Evolutionary conservation across 2,888 invertebrate species (phyloP).

Genomic region (Notodonta ziczac): DNA sequence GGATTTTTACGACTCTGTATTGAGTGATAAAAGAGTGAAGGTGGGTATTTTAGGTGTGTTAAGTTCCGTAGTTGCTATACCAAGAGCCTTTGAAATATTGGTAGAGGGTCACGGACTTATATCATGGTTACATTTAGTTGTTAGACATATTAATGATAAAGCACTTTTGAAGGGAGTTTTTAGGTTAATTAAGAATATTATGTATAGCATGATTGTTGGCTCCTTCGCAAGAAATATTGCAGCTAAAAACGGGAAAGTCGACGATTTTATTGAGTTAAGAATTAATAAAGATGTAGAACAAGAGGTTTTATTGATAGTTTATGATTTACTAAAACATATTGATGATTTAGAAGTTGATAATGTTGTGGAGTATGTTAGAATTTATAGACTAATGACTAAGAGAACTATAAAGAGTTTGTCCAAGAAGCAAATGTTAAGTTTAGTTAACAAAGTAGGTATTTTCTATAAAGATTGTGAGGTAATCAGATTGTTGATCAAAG

Average conservation of each 20-base stretch:
- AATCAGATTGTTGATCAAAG: slow-evolving; percentile 55
- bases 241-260: slow-evolving; percentile 46
- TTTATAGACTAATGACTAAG: slow-evolving; percentile 62
- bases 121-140: slow-evolving; percentile 86
- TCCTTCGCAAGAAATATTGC: slow-evolving; percentile 54
- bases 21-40: slow-evolving; percentile 86
- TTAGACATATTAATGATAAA: slow-evolving; percentile 58
- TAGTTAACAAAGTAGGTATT: slow-evolving; percentile 53
- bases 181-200: slow-evolving; percentile 54
- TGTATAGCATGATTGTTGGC: slow-evolving; percentile 60
- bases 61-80: slow-evolving; percentile 85
- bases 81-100: slow-evolving; percentile 87
- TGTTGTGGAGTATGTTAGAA: slow-evolving; percentile 50
- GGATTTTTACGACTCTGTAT: slow-evolving; percentile 86
- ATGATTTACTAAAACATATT: slow-evolving; percentile 55
- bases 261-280: slow-evolving; percentile 57
- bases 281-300: slow-evolving; percentile 68
- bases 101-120: slow-evolving; percentile 88
- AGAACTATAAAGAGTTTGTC: slow-evolving; percentile 62
- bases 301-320: slow-evolving; percentile 61
- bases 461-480: slow-evolving; percentile 47
- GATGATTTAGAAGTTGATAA: slow-evolving; percentile 57
- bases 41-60: slow-evolving; percentile 88
- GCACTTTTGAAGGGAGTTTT: slow-evolving; percentile 52
- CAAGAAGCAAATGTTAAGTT: slow-evolving; percentile 60